Conservation (phyloP, 2,113 vertebrate genomes). For the Apistogramma diplotaenia region DNA sequence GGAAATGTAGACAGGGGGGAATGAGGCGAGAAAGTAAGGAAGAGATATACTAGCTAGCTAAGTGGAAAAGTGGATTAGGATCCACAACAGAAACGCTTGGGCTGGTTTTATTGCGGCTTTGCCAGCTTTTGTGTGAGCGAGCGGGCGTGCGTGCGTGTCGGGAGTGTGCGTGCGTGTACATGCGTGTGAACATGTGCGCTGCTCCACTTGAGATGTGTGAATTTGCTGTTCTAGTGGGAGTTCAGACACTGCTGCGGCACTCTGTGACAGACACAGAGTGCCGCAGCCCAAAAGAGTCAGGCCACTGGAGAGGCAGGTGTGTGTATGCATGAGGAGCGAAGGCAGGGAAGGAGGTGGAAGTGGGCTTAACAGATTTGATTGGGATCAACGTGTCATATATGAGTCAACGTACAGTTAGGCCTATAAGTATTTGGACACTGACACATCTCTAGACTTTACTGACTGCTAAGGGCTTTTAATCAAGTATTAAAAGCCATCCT, state of each 20-base stretch:
- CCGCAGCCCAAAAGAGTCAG: slow-evolving; percentile 29
- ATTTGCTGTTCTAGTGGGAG: slow-evolving; percentile 36
- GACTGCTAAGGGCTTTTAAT: neutral
- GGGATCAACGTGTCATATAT: slow-evolving; percentile 20
- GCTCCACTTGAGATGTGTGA: slow-evolving; percentile 45
- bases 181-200: slow-evolving; percentile 49
- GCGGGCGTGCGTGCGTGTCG: neutral
- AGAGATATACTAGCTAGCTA: slow-evolving; percentile 53
- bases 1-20: slow-evolving; percentile 19
- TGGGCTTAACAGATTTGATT: slow-evolving; percentile 29
- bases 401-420: neutral
- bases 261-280: neutral
- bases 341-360: neutral
- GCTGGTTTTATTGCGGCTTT: slow-evolving; percentile 59
- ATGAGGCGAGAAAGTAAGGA: neutral
- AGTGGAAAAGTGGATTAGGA: slow-evolving; percentile 72
- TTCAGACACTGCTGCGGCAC: neutral
- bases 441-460: neutral
- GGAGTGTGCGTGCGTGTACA: slow-evolving; percentile 14
- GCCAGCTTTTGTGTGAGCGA: slow-evolving; percentile 1
- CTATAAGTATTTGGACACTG: neutral
- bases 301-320: neutral
- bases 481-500: neutral
- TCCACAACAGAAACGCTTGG: slow-evolving; percentile 64
- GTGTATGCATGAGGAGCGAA: neutral